Evolutionary conservation across 1,140 invertebrate species (phyloP).

Genomic region (Rhopalosiphum maidis): DNA sequence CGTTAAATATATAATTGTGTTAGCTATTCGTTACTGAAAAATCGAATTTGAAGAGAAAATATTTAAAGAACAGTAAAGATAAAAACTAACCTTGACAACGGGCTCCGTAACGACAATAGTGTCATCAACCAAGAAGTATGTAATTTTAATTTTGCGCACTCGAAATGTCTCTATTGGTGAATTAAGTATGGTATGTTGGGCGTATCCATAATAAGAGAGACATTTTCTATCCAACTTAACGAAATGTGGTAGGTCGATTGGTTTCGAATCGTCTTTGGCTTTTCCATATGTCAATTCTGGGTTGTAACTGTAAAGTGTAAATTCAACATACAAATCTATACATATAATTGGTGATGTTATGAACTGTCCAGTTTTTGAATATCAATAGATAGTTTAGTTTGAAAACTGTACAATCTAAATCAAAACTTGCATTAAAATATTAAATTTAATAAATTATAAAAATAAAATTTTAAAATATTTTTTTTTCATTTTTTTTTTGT

Average conservation of each 20-base stretch:
- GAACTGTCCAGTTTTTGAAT: background rate
- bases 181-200: background rate
- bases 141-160: constrained; percentile 78
- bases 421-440: background rate
- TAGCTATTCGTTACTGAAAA: background rate
- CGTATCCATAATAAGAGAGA: constrained; percentile 51
- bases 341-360: background rate
- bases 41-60: background rate
- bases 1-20: too few relatives aligned
- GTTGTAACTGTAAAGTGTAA: constrained; percentile 36
- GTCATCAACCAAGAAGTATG: constrained; percentile 88
- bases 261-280: constrained; percentile 29
- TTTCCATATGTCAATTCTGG: constrained; percentile 37
- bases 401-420: background rate
- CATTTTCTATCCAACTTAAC: constrained; percentile 46
- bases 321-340: background rate
- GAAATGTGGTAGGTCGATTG: constrained; percentile 23
- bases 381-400: background rate
- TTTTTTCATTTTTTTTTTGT: background rate
- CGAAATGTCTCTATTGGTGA: constrained; percentile 70
- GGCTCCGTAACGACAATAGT: constrained; percentile 83
- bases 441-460: background rate
- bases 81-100: constrained; percentile 64
- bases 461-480: background rate
- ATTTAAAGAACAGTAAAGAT: background rate